phyloP scores from a whole-genome alignment of 2,888 invertebrate genomes.

The Hypena proboscidalis region DNA sequence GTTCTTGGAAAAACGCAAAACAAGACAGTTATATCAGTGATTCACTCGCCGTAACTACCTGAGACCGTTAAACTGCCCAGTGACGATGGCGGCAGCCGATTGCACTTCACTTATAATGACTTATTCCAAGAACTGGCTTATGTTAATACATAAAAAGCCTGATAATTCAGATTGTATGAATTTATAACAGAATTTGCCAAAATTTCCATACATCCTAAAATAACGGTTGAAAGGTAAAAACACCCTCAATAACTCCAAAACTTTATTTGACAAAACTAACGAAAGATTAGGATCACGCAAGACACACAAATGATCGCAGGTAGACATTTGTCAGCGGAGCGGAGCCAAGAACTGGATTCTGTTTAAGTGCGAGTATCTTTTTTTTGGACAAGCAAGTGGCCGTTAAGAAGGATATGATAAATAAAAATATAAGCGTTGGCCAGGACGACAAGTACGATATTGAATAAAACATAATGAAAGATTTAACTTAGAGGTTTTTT shows the following conservation, averaged over 20 bases:
- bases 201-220: no score
- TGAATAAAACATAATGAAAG: slow-evolving; percentile 23
- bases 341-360: slow-evolving; percentile 75
- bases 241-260: slow-evolving; percentile 22
- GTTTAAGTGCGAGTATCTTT: slow-evolving; percentile 67
- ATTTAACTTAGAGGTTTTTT: no score
- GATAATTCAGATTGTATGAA: no score
- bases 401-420: slow-evolving; percentile 74
- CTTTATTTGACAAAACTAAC: slow-evolving; percentile 43
- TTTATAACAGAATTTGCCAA: no score
- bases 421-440: slow-evolving; percentile 54
- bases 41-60: slow-evolving; percentile 69
- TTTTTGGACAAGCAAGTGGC: slow-evolving; percentile 71
- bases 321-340: slow-evolving; percentile 65
- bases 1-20: slow-evolving; percentile 68
- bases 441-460: slow-evolving; percentile 39
- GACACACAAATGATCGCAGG: slow-evolving; percentile 75
- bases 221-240: no score
- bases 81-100: slow-evolving; percentile 40
- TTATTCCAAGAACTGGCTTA: slow-evolving; percentile 2
- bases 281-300: slow-evolving; percentile 65
- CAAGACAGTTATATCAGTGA: slow-evolving; percentile 79
- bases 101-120: slow-evolving; percentile 31
- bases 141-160: no score
- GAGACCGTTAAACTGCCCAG: slow-evolving; percentile 71